Evolutionary conservation across 1,140 invertebrate genomes (phyloP).

Genomic region (Nasonia longicornis): DNA sequence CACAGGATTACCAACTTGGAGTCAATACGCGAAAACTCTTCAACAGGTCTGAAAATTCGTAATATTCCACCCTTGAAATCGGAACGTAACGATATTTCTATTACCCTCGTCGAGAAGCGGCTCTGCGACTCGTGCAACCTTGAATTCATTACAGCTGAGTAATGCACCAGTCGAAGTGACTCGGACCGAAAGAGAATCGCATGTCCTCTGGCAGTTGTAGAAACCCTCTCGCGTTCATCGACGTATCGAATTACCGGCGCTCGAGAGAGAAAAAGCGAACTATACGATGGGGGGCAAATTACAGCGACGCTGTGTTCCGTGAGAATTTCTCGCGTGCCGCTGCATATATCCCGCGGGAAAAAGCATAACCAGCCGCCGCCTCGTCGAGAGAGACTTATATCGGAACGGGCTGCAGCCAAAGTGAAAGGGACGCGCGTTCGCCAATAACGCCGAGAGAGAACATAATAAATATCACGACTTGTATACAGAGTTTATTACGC

Average conservation of each 20-base stretch:
- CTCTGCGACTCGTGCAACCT: not conserved
- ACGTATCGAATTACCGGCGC: not conserved
- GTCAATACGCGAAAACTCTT: too few species aligned
- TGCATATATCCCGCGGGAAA: conserved; percentile 28
- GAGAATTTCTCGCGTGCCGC: conserved; percentile 33
- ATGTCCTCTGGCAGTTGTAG: not conserved
- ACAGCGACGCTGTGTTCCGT: conserved; percentile 14
- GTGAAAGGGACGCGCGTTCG: conserved; percentile 24
- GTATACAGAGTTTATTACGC: not conserved
- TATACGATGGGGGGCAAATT: conserved; percentile 5
- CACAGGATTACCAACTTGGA: too few species aligned
- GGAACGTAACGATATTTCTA: not conserved
- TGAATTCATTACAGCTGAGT: not conserved
- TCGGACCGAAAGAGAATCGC: not conserved
- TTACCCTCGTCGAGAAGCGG: not conserved
- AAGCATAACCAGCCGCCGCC: not conserved
- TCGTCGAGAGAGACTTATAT: not conserved
- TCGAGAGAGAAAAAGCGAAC: not conserved
- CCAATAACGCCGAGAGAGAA: not conserved
- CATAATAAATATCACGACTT: not conserved
- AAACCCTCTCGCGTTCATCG: not conserved
- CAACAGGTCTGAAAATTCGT: too few species aligned
- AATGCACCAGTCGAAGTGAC: too few species aligned
- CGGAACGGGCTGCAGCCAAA: not conserved
- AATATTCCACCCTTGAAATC: too few species aligned